Percentiles rank a stretch among this genome's conserved stretches.
Conservation (phyloP, 1,140 invertebrate species). For the Hetaerina americana region DNA sequence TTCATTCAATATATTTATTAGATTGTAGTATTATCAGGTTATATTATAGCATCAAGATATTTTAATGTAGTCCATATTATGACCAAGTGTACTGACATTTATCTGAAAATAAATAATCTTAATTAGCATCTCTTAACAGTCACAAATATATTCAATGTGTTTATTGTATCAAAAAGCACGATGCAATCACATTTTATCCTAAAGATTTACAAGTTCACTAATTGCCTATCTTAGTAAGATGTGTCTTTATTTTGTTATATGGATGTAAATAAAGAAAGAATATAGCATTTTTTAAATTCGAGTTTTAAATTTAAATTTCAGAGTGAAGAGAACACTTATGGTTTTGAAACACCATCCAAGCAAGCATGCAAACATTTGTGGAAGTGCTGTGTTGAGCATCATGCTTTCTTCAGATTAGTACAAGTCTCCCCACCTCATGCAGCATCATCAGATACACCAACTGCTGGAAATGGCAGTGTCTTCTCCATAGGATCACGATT, state of each 20-base stretch:
- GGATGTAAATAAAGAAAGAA: no score
- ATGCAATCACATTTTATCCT: no score
- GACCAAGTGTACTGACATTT: no score
- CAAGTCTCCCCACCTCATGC: slow-evolving; percentile 49
- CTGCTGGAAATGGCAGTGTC: slow-evolving; percentile 24
- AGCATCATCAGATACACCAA: slow-evolving; percentile 12
- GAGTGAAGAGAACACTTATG: slow-evolving; percentile 91
- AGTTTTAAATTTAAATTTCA: no score
- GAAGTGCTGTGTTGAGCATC: slow-evolving; percentile 97
- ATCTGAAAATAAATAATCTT: not conserved
- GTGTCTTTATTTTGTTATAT: no score
- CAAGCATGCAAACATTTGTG: slow-evolving; percentile 94
- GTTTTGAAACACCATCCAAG: slow-evolving; percentile 88
- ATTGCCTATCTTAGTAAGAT: no score
- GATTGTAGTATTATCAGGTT: no score
- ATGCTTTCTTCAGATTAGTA: slow-evolving; percentile 91
- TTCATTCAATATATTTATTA: not conserved
- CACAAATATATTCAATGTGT: slow-evolving; percentile 14
- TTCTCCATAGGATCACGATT: slow-evolving; percentile 58
- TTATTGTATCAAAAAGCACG: no score
- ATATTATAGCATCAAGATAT: no score
- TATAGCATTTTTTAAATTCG: no score
- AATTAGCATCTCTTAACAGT: not conserved
- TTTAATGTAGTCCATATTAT: no score
- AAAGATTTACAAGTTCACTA: no score